A percentile compares a stretch with the other conserved stretches of the same genome.
Evolutionary conservation across 2,113 vertebrate species (phyloP).

Genomic region (Ranitomeya imitator): DNA sequence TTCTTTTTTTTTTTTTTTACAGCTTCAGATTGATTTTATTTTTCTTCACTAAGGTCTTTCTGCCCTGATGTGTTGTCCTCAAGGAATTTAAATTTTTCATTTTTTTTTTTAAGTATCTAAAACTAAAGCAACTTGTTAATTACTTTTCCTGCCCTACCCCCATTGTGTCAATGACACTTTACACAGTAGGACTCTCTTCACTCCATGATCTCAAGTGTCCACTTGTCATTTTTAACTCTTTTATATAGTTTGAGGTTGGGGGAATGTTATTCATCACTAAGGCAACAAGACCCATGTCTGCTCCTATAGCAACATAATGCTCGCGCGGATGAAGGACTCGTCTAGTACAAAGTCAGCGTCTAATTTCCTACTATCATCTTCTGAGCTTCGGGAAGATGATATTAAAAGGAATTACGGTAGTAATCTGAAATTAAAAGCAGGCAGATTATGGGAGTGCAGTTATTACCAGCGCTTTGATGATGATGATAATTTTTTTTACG

Average conservation of each 20-base stretch:
- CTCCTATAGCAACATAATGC: slow-evolving; percentile 36
- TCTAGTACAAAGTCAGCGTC: background rate
- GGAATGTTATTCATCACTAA: slow-evolving; percentile 1
- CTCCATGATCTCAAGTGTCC: background rate
- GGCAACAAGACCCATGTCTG: slow-evolving; percentile 26
- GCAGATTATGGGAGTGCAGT: background rate
- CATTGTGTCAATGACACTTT: background rate
- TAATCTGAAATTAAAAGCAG: slow-evolving; percentile 16
- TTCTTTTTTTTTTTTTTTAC: background rate
- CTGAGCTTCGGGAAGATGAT: slow-evolving; percentile 21
- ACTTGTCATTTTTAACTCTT: background rate
- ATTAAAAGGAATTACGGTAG: too few relatives aligned
- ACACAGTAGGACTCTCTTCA: background rate
- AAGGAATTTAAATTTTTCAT: background rate
- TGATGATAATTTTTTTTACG: background rate
- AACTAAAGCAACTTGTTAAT: background rate
- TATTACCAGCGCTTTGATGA: slow-evolving; percentile 29
- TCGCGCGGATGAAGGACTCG: background rate
- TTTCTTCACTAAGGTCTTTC: background rate
- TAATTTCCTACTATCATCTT: slow-evolving; percentile 15
- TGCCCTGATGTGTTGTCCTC: background rate
- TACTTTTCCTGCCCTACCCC: background rate
- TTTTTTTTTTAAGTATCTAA: background rate
- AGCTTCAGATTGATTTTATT: background rate
- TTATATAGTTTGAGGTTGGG: background rate